These are phyloP conservation scores for Phyllostomus hastatus DNA, from an alignment of 2,113 vertebrate species.

Conservation along the genomic window DNA sequence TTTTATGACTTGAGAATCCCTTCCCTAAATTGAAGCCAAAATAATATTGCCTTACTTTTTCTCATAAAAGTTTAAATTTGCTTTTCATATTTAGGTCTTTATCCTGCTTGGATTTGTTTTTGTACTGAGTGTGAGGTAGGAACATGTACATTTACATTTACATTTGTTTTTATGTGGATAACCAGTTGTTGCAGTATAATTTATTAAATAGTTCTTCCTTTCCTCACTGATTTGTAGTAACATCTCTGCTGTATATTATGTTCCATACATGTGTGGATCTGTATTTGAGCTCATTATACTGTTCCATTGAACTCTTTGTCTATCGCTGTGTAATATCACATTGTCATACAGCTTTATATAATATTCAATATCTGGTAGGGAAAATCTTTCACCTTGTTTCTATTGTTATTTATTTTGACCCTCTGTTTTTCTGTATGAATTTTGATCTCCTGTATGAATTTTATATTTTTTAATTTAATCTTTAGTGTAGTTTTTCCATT, in stretches of 20 bases:
- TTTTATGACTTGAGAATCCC: neutral
- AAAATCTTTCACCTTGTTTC: too few species aligned
- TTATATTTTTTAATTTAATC: too few species aligned
- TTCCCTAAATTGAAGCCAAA: neutral
- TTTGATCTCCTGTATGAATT: too few species aligned
- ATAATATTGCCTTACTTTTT: neutral
- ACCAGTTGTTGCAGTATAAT: neutral
- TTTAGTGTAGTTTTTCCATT: too few species aligned
- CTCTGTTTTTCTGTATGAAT: too few species aligned
- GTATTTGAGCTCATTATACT: neutral
- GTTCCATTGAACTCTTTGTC: neutral
- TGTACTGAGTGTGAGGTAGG: neutral
- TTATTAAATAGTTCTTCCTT: neutral
- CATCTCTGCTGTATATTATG: neutral
- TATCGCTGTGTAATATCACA: neutral
- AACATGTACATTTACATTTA: neutral
- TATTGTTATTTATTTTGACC: too few species aligned
- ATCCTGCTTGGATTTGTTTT: neutral
- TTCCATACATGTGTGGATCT: neutral
- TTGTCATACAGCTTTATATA: neutral
- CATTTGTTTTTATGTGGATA: neutral
- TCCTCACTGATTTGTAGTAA: neutral
- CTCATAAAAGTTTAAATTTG: too few species aligned
- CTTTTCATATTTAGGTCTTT: neutral
- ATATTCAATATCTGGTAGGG: neutral